Evolutionary conservation across 2,888 invertebrate genomes (phyloP), one percentile per base, ranked within the genome.

Genomic region (Matsumyia berberina): DNA sequence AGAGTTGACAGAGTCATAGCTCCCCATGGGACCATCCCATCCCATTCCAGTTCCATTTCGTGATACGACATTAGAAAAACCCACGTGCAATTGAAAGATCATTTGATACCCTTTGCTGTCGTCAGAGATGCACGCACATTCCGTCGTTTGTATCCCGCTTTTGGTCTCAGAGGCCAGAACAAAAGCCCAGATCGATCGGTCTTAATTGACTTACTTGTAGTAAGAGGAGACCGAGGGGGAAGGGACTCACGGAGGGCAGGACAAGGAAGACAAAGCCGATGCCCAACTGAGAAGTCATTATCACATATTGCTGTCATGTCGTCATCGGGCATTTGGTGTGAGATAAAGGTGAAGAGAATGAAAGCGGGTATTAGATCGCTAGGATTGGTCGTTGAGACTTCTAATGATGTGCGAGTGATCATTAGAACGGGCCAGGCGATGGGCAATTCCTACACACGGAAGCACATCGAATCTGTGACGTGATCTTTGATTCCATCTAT

Each of bases 71-170:
- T 64, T 60, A 57, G 58, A 70, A 15, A 70, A 51, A 66, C 79
- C 80, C 85, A 85, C 80, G 80, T 85, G 80, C 85, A 79, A 80
- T 74, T 83, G 78, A 79, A 78, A 79, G 83, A 83, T 83, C 83
- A 78, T 78, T 82, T 73, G 72, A 82, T 82, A 82, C 67, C 60
- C 46, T 51, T n/a, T 53, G 31, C 69, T 74, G 44, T 53, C 74
- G 64, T 69, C 37, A 39, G 37, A 37, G 46, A 60, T 53, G 74
- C 80, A 85, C 85, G 85, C 85, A 85, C 85, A 79, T 85, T 85
- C 64, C 19, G 78, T 69, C 69, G n/a, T 24, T 24, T 24, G 24
- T 24, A 24, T 24, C 24, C 24, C 53, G 44, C 62, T 67, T 76
- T 70, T 39, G 66, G 77, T 64, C 57, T 72, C 39, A 17, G 64